Percentiles rank a stretch among this genome's conserved stretches.
Evolutionary conservation across 2,888 invertebrate species (phyloP).

Genomic region (Altica lythri): DNA sequence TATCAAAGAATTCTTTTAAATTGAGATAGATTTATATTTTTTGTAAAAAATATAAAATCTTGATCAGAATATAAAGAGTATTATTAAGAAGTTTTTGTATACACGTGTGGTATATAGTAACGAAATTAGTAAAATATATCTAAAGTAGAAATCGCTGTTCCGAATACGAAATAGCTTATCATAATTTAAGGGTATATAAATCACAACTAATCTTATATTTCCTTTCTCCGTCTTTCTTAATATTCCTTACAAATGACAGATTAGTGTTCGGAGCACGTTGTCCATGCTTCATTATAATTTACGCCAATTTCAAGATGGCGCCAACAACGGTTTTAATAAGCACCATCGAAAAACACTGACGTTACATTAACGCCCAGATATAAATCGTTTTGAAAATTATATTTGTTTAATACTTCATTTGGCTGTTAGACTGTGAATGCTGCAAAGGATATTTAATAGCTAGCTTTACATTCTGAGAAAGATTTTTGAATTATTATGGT

Average conservation of each 20-base stretch:
- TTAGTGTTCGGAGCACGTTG: slow-evolving; percentile 22
- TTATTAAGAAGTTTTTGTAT: too few species aligned
- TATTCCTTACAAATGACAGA: slow-evolving; percentile 19
- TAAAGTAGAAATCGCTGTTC: not conserved
- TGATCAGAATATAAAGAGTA: too few species aligned
- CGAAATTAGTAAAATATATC: slow-evolving; percentile 1
- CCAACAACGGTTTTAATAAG: slow-evolving; percentile 45
- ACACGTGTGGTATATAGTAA: too few species aligned
- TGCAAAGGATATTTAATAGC: slow-evolving; percentile 25
- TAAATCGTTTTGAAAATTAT: slow-evolving; percentile 48
- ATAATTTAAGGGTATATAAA: slow-evolving; percentile 17
- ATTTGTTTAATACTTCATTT: slow-evolving; percentile 48
- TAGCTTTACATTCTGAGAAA: slow-evolving; percentile 49
- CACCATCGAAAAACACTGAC: slow-evolving; percentile 44
- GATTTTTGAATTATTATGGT: slow-evolving; percentile 58
- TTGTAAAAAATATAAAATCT: too few species aligned
- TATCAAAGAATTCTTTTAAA: too few species aligned
- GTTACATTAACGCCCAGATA: slow-evolving; percentile 42
- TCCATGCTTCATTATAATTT: slow-evolving; percentile 28
- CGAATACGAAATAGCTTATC: slow-evolving; percentile 16
- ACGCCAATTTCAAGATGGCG: slow-evolving; percentile 35
- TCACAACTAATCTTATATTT: slow-evolving; percentile 12
- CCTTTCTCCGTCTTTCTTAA: slow-evolving; percentile 14
- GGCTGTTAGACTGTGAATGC: slow-evolving; percentile 47
- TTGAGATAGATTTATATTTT: too few species aligned